A percentile compares a stretch with the other conserved stretches of the same genome.
Conservation (phyloP, 2,797 vertebrate genomes). For the Ispidina picta region DNA sequence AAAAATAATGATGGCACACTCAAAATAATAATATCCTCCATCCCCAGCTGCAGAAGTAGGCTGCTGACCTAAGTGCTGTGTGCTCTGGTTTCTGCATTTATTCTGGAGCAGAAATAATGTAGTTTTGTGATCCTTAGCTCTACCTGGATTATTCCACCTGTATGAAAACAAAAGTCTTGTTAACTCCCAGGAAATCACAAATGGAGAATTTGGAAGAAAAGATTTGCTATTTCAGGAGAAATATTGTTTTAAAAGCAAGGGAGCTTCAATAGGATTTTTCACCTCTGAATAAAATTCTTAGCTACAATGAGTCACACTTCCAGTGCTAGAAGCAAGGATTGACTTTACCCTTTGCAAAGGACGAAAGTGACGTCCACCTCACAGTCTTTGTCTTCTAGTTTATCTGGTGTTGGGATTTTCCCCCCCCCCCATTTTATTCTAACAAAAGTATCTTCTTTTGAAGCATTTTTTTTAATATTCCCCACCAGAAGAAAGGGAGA, state of each 20-base stretch:
- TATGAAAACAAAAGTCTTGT: neutral
- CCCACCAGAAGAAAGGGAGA: neutral
- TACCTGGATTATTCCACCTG: neutral
- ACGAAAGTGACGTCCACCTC: neutral
- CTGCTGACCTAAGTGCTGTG: neutral
- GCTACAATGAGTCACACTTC: neutral
- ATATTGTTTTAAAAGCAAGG: neutral
- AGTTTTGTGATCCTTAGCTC: neutral
- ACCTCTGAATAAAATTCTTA: neutral
- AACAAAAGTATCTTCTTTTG: neutral
- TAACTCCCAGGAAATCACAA: neutral
- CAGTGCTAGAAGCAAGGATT: neutral
- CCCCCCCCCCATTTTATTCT: neutral
- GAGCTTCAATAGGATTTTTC: neutral
- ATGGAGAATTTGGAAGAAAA: neutral
- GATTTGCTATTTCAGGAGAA: neutral
- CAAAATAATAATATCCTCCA: neutral
- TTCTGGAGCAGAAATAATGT: neutral
- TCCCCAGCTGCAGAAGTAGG: slow-evolving; percentile 13
- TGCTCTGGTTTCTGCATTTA: neutral
- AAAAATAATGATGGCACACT: neutral
- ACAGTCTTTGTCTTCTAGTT: neutral
- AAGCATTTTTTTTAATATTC: neutral
- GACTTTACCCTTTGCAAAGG: neutral
- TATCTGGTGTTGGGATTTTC: neutral